Evolutionary conservation across 2,113 vertebrate species (phyloP).

Genomic region (Acrocephalus arundinaceus): DNA sequence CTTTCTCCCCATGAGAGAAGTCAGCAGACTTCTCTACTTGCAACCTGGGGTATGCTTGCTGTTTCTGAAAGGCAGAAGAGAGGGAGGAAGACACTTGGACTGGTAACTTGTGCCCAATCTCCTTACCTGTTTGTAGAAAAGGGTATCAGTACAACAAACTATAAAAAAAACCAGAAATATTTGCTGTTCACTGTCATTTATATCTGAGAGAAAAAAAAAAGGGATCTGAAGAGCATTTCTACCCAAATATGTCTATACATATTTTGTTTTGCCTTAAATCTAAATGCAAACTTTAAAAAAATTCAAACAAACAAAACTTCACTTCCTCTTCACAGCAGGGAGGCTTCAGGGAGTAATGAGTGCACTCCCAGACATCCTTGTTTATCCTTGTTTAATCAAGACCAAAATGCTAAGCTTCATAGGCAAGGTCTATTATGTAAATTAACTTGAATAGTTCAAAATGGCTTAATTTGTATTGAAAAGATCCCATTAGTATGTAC

Average conservation of each 20-base stretch:
- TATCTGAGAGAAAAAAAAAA: not conserved
- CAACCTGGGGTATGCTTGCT: not conserved
- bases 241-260: not conserved
- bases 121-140: not conserved
- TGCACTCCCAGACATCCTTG: not conserved
- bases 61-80: not conserved
- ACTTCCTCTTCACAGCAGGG: not conserved
- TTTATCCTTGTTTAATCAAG: not conserved
- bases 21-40: not conserved
- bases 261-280: not conserved
- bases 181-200: not conserved
- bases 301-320: not conserved
- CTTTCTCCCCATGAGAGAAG: not conserved
- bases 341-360: not conserved
- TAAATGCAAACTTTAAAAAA: not conserved
- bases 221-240: not conserved
- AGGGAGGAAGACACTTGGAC: not conserved
- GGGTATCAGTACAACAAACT: not conserved
- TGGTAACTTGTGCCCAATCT: not conserved
- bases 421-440: slow-evolving; percentile 22
- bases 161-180: not conserved
- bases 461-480: slow-evolving; percentile 18
- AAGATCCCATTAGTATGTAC: not conserved
- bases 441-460: slow-evolving; percentile 25
- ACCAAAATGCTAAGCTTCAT: slow-evolving; percentile 6